Base-by-base conservation (phyloP, 1,140 invertebrate genomes). In the Nasonia giraulti region DNA sequence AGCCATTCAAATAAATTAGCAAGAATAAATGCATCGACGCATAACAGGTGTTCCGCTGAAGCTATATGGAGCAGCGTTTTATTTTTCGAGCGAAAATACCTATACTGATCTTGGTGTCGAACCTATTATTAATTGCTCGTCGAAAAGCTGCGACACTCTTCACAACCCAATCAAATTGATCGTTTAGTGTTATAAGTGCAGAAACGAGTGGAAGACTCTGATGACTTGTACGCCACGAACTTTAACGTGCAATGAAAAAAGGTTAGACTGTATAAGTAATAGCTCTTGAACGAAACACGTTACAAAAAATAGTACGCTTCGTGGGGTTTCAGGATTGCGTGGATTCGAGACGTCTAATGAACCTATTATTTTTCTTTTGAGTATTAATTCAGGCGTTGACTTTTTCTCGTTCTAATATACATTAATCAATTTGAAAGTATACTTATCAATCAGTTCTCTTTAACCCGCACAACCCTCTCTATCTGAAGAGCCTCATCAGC, bases 1-100 rank as follows among this genome's bases (percentile, higher is more conserved):
- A 50, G 31, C 44, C 14, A 76, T 76, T 50, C 75, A 76, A 44
- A 33, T 47, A 44, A 33, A 76, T 50, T 50, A 44, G 20, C 75
- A 47, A 76, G 44, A 76, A 62, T 62, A 62, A n/a, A 62, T 62
- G 55, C 20, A 62, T 62, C 55, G 55, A 17, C 5, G 55, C 55
- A n/a, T 20, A 62, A 62, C 2, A 62, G 20, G 20, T n/a, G 20
- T 62, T 62, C 17, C 55, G 20, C 55, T 62, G 55, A 62, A n/a
- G 20, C 55, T 0, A 62, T 62, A 62, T 62, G n/a, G 55, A 20
- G 5, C 17, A 62, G 2, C 55, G 5, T 62, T 55, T 55, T 62
- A 62, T 17, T 62, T 62, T 62, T 62, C 20, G 55, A 0, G 2
- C 17, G 4, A 62, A 62, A 20, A 62, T 20, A 62, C 4, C 6